Conservation (phyloP, 64 coral and sea anemone genomes). For the Orbicella faveolata region DNA sequence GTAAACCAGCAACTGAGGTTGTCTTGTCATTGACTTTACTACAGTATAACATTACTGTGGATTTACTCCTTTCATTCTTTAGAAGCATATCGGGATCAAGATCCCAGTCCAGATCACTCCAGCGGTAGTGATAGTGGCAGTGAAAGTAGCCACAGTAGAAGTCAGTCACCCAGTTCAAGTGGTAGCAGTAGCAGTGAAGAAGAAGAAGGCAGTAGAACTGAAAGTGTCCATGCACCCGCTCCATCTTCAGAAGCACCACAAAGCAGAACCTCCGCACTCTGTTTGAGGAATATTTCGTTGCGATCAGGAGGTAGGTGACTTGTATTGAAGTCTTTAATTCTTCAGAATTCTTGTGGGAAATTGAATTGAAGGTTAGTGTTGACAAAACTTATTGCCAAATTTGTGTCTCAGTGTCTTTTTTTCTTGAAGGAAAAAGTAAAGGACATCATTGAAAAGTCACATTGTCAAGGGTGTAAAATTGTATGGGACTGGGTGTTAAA, state of each 20-base stretch:
- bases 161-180: constrained; percentile 58
- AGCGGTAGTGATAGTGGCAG: constrained; percentile 69
- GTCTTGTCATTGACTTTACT: not conserved
- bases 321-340: too few relatives aligned
- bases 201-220: constrained; percentile 59
- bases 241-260: constrained; percentile 27
- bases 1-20: too few relatives aligned
- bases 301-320: constrained; percentile 63
- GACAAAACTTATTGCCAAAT: too few relatives aligned
- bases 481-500: too few relatives aligned
- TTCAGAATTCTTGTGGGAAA: too few relatives aligned
- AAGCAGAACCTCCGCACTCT: constrained; percentile 34
- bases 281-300: constrained; percentile 67
- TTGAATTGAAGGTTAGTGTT: too few relatives aligned
- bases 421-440: too few relatives aligned
- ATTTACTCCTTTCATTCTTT: constrained; percentile 8
- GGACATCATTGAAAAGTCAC: too few relatives aligned
- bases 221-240: constrained; percentile 38
- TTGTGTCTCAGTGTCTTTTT: too few relatives aligned
- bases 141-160: constrained; percentile 34
- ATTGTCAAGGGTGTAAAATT: too few relatives aligned
- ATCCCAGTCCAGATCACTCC: constrained; percentile 46
- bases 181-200: constrained; percentile 63
- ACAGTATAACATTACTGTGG: not conserved
- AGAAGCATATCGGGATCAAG: constrained; percentile 48